Evolutionary conservation across 2,888 invertebrate species (phyloP).

Genomic region (Drosophila acutilabella): DNA sequence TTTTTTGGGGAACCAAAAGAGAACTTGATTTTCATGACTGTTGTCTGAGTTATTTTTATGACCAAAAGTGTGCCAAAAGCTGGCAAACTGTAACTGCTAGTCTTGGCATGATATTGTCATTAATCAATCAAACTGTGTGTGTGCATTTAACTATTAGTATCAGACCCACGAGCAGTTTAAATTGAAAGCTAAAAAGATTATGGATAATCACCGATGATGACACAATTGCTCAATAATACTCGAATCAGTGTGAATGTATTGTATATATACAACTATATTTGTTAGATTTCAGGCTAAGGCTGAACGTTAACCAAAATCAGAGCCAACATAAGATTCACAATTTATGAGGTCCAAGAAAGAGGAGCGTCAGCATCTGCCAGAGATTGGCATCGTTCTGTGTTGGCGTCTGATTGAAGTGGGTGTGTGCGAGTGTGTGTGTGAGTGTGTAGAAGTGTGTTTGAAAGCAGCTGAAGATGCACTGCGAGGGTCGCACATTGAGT

Average conservation of each 20-base stretch:
- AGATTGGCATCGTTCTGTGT: constrained; percentile 40
- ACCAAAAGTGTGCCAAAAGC: constrained; percentile 44
- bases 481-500: constrained; percentile 48
- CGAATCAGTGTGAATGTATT: neutral
- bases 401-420: constrained; percentile 42
- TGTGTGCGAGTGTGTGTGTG: constrained; percentile 17
- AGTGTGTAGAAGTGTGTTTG: constrained; percentile 14
- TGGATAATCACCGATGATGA: constrained; percentile 46
- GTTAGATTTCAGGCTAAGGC: neutral
- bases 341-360: constrained; percentile 42
- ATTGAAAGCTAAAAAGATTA: constrained; percentile 10
- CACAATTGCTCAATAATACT: constrained; percentile 41
- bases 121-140: constrained; percentile 44
- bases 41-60: constrained; percentile 38
- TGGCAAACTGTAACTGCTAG: constrained; percentile 15
- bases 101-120: constrained; percentile 21
- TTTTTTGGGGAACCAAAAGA: constrained; percentile 10
- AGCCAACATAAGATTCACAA: constrained; percentile 34
- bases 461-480: constrained; percentile 44
- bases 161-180: constrained; percentile 1
- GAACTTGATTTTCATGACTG: constrained; percentile 30
- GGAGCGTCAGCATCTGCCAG: constrained; percentile 50
- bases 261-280: neutral
- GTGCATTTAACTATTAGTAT: constrained; percentile 22
- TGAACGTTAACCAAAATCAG: constrained; percentile 33